phyloP scores from a whole-genome alignment of 1,140 invertebrate species.

The Drosophila fuyamai region DNA sequence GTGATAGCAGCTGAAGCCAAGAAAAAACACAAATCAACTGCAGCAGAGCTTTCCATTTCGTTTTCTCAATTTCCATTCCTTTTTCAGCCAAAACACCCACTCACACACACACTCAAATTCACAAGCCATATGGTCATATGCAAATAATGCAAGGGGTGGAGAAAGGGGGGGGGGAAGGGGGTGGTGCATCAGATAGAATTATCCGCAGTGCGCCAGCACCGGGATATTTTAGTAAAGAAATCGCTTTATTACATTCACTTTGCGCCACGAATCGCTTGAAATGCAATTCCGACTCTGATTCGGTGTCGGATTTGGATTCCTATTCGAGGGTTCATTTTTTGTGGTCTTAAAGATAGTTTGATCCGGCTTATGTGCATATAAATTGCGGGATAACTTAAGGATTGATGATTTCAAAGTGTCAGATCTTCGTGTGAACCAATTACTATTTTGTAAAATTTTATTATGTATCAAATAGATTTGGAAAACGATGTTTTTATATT shows the following conservation, averaged over 20 bases:
- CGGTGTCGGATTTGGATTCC: slow-evolving; percentile 18
- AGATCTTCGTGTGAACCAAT: background rate
- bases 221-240: slow-evolving; percentile 57
- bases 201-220: slow-evolving; percentile 53
- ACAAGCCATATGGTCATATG: slow-evolving; percentile 43
- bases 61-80: slow-evolving; percentile 61
- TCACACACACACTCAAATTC: background rate
- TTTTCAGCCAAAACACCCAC: slow-evolving; percentile 33
- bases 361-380: slow-evolving; percentile 2
- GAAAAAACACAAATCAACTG: slow-evolving; percentile 65
- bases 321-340: slow-evolving; percentile 13
- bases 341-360: slow-evolving; percentile 6
- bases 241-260: slow-evolving; percentile 53
- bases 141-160: slow-evolving; percentile 26
- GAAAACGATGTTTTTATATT: no score
- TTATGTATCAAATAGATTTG: no score
- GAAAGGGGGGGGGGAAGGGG: background rate
- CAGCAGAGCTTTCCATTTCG: slow-evolving; percentile 60
- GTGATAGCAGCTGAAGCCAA: slow-evolving; percentile 38
- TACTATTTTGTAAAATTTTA: background rate
- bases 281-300: slow-evolving; percentile 41
- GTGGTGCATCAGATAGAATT: slow-evolving; percentile 51
- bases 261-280: slow-evolving; percentile 37
- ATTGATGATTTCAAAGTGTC: slow-evolving; percentile 7
- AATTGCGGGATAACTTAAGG: slow-evolving; percentile 9